Evolutionary conservation across 92 coral and sea anemone species (phyloP).

Genomic region (Parazoanthus swiftii): DNA sequence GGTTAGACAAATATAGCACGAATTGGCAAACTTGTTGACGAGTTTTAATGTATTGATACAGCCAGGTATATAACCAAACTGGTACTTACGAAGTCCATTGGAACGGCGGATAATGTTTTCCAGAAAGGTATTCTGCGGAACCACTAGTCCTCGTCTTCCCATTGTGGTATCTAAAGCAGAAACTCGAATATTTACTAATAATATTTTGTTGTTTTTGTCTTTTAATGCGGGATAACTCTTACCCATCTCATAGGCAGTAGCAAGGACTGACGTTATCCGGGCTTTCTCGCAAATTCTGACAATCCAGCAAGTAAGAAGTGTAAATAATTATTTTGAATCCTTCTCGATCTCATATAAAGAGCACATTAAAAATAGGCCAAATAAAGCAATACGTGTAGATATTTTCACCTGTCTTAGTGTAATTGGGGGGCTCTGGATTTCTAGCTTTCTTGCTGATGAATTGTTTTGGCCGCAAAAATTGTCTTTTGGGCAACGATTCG

Average conservation of each 20-base stretch:
- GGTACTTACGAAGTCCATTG: slow-evolving; percentile 92
- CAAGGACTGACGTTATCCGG: background rate
- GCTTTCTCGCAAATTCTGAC: slow-evolving; percentile 12
- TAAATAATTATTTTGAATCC: background rate
- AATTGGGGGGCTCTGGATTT: background rate
- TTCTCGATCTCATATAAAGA: background rate
- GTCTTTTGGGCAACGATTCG: background rate
- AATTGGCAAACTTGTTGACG: background rate
- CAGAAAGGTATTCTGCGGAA: slow-evolving; percentile 92
- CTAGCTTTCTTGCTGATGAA: background rate
- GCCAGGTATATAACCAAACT: background rate
- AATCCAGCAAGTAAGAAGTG: background rate
- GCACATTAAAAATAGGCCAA: background rate
- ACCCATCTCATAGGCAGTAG: background rate
- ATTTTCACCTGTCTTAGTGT: slow-evolving; percentile 25
- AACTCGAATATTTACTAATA: background rate
- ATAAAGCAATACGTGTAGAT: background rate
- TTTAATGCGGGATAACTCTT: background rate
- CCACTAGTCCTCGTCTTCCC: slow-evolving; percentile 94
- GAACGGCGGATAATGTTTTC: slow-evolving; percentile 91
- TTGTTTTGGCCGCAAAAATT: background rate
- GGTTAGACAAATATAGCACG: background rate
- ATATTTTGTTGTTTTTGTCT: background rate
- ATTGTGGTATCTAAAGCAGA: slow-evolving; percentile 64
- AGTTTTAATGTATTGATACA: background rate